Evolutionary conservation across 1,140 invertebrate species (phyloP), one percentile per base, ranked within the genome.

Genomic region (Wasmannia auropunctata): DNA sequence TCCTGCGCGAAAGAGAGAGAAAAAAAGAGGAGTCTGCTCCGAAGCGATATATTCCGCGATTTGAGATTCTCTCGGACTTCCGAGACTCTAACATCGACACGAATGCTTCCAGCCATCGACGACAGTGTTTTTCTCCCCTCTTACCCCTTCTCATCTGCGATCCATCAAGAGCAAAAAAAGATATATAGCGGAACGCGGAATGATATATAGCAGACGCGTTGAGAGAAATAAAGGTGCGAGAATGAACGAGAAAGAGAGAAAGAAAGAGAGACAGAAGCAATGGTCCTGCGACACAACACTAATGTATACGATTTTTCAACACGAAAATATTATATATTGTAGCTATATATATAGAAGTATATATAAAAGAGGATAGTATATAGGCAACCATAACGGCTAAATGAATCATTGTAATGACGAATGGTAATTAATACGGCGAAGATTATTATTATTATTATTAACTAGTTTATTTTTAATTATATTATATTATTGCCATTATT

Each of bases 291-390:
- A 94, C 93, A 94, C 93, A 95, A 95, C 92, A 93, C 92, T 95
- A 94, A 95, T 95, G 95, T 95, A 95, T 95, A 95, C 95, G 94
- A 95, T 95, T 95, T 95, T 95, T 95, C 94, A 95, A 95, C 94
- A 94, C 93, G 92, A 89, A 94, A 95, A 94, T 94, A 94, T 93
- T 92, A 94, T 95, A 95, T 95, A 94, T 93, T 95, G 93, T 95
- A 95, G 94, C 93, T 95, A 95, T 95, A 95, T 92, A 94, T 94
- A 95, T 93, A 94, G 88, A 93, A 89, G 81, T 93, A 93, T 93
- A 92, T 89, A 89, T 92, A 92, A 91, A 91, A 93, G 92, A 94
- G 89, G 88, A 93, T 95, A 95, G 93, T 93, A 91, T 92, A 89
- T 94, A 95, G 93, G 91, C 90, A 94, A 93, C 85, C 92, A 90